Evolutionary conservation across 2,797 vertebrate species (phyloP), one percentile per base, ranked within the genome.

Genomic region (Aeoliscus strigatus): DNA sequence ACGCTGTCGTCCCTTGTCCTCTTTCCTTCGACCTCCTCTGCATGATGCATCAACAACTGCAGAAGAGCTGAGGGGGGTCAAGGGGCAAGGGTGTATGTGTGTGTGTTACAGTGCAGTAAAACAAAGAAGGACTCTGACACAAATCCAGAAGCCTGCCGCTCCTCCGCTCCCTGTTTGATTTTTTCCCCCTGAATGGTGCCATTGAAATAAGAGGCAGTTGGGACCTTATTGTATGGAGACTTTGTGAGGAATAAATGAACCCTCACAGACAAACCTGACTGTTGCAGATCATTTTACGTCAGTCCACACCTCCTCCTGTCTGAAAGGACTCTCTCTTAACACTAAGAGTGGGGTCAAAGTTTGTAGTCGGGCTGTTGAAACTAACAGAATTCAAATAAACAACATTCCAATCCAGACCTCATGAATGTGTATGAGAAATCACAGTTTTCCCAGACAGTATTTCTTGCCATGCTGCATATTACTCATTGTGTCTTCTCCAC

Each of bases 71-170:
- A 40, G 16, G 23, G 49, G 24, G 63, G 66, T 75, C 52, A 70
- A 40, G 37, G 42, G 36, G 40, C 8, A 41, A 36, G 57, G 36
- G 31, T 41, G 4, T 30, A 17, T 23, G 42, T 15, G 8, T 24
- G 47, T 46, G 32, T 35, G 60, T 60, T 64, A 77, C 62, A 74
- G 69, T 70, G 54, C 50, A 68, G 59, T 60, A 25, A 66, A 64
- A 85, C 80, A 85, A 85, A 84, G 75, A 79, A 24, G 27, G 59
- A 40, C 76, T 77, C 66, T 75, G 71, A 82, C 73, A 79, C 65
- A 76, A 67, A 80, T 59, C 61, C 58, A 71, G 40, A n/a, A 55
- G 50, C 60, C 63, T 51, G 4, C 52, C 32, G 53, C 39, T 48
- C 43, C 41, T 31, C 31, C 11, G 36, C 13, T 27, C 11, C 32